These are phyloP conservation scores for Unio pictorum DNA, from an alignment of 2,888 invertebrate genomes.

Conservation along the genomic window DNA sequence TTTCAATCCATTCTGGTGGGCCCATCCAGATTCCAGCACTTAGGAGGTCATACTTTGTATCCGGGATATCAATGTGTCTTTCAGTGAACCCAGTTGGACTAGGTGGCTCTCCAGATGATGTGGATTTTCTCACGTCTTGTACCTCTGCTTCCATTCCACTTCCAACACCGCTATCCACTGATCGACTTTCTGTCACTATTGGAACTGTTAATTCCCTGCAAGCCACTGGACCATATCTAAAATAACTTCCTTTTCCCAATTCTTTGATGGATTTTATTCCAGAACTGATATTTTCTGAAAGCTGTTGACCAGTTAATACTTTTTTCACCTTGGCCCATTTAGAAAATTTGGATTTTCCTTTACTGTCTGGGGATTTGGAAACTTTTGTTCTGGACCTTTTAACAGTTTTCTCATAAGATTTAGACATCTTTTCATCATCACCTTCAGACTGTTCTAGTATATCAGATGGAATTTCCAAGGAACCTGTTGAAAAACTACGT, in stretches of 20 bases:
- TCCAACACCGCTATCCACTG: constrained; percentile 54
- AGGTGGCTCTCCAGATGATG: constrained; percentile 52
- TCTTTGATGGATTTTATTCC: constrained; percentile 53
- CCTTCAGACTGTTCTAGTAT: constrained; percentile 53
- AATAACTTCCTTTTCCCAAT: constrained; percentile 41
- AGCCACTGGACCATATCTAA: constrained; percentile 28
- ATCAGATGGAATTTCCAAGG: constrained; percentile 59
- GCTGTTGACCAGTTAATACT: constrained; percentile 77
- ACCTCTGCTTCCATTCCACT: constrained; percentile 52
- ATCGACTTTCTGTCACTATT: constrained; percentile 41
- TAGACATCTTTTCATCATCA: constrained; percentile 34
- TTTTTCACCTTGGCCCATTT: constrained; percentile 93
- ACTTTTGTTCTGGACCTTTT: constrained; percentile 35
- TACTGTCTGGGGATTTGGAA: constrained; percentile 49
- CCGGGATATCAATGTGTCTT: constrained; percentile 38
- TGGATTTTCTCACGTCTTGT: constrained; percentile 44
- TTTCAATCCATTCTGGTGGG: constrained; percentile 62
- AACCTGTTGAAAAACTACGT: constrained; percentile 64
- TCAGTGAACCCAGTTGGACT: constrained; percentile 46
- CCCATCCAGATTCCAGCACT: constrained; percentile 59
- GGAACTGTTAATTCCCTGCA: constrained; percentile 46
- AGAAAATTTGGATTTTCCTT: constrained; percentile 75
- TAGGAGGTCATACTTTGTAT: constrained; percentile 27
- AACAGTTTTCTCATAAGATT: constrained; percentile 32
- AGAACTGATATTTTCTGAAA: constrained; percentile 55